These are phyloP conservation scores for Lepus oiostolus DNA, from an alignment of 2,797 vertebrate genomes.

Conservation along the genomic window DNA sequence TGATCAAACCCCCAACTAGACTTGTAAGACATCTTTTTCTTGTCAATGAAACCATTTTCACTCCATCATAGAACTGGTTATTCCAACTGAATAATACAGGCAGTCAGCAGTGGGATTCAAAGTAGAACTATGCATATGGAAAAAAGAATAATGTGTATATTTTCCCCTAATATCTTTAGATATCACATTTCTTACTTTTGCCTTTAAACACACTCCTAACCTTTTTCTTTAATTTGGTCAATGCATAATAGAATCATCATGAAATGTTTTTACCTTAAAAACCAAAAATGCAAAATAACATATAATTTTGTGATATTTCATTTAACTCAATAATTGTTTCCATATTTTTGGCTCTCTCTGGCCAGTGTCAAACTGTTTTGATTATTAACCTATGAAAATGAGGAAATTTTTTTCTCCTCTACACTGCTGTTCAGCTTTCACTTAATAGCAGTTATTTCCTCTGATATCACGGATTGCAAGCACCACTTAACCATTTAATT, in stretches of 20 bases:
- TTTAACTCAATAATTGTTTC: constrained; percentile 88
- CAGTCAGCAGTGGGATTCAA: constrained; percentile 62
- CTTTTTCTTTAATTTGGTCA: constrained; percentile 73
- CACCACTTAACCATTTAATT: constrained; percentile 85
- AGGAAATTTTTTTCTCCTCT: constrained; percentile 84
- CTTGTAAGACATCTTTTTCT: constrained; percentile 48
- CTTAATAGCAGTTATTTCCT: constrained; percentile 87
- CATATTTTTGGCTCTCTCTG: constrained; percentile 88
- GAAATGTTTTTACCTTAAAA: constrained; percentile 84
- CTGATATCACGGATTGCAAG: constrained; percentile 82
- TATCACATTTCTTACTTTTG: constrained; percentile 60
- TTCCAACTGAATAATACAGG: constrained; percentile 20
- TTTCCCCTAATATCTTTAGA: constrained; percentile 69
- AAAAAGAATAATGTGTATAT: background rate
- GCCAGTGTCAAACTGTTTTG: constrained; percentile 88
- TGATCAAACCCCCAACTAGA: constrained; percentile 34
- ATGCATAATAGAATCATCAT: constrained; percentile 74
- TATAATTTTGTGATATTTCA: constrained; percentile 82
- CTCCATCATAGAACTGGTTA: constrained; percentile 27
- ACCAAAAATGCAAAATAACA: constrained; percentile 83
- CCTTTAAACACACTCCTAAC: constrained; percentile 59
- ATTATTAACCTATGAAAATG: constrained; percentile 90
- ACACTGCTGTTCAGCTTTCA: constrained; percentile 82
- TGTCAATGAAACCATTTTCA: constrained; percentile 53
- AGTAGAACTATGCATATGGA: constrained; percentile 28